A percentile compares a stretch with the other conserved stretches of the same genome.
Conservation (phyloP, 2,113 vertebrate species). For the Psilopogon haemacephalus region DNA sequence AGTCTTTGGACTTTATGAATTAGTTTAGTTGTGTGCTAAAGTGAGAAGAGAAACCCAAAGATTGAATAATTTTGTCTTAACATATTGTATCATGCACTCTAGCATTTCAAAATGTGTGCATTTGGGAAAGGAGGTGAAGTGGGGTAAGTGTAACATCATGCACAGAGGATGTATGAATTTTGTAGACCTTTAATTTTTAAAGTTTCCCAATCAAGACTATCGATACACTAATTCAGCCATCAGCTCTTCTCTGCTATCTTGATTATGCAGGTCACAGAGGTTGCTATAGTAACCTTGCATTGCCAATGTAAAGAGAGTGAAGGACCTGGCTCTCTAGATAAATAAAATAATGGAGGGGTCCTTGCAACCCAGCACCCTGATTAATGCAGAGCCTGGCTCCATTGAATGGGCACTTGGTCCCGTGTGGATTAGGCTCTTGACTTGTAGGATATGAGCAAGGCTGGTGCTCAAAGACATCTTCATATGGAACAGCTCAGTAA, state of each 20-base stretch:
- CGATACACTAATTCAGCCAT: conserved; percentile 4
- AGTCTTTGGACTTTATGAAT: background rate
- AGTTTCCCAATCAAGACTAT: background rate
- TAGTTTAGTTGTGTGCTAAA: background rate
- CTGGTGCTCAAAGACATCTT: background rate
- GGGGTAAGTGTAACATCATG: background rate
- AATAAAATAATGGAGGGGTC: background rate
- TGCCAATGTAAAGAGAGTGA: background rate
- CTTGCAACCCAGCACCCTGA: background rate
- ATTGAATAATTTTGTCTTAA: background rate
- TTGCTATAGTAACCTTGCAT: conserved; percentile 58
- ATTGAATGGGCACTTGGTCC: background rate
- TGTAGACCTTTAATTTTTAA: conserved; percentile 24
- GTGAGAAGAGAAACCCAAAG: background rate
- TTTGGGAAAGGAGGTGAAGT: background rate
- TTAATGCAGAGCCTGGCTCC: background rate
- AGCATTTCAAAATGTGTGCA: background rate
- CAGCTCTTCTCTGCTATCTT: background rate
- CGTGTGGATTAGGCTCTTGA: background rate
- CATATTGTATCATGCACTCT: background rate
- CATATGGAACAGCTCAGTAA: background rate
- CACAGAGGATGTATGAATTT: background rate
- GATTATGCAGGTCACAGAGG: conserved; percentile 24
- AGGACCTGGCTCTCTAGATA: background rate
- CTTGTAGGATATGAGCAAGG: background rate